Evolutionary conservation across 2,113 vertebrate species (phyloP).

Genomic region (Psittacara wagleri): DNA sequence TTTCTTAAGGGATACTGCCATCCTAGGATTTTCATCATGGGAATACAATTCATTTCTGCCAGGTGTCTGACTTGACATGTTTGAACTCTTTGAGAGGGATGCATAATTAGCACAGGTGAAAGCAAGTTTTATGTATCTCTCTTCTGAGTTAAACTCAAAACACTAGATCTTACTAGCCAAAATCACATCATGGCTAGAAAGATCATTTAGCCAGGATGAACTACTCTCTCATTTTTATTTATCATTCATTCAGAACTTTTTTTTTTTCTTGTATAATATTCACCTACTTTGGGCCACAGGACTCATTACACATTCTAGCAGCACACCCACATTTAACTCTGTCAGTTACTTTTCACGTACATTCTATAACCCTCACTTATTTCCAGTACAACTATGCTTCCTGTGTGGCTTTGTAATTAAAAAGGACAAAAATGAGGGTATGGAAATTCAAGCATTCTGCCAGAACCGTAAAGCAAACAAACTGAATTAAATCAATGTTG

Average conservation of each 20-base stretch:
- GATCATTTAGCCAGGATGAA: background rate
- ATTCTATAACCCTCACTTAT: background rate
- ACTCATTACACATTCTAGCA: background rate
- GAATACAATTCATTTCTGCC: background rate
- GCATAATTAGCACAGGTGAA: background rate
- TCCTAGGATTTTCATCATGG: background rate
- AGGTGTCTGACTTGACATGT: background rate
- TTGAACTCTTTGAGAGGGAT: background rate
- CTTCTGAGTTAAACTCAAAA: background rate
- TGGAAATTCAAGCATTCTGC: background rate
- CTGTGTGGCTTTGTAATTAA: background rate
- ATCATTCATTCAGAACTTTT: background rate
- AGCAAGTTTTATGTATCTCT: background rate
- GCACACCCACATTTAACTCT: background rate
- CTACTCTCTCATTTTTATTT: background rate
- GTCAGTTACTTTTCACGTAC: background rate
- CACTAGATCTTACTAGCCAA: background rate
- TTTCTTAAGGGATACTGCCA: background rate
- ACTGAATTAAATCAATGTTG: background rate
- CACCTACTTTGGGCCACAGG: background rate
- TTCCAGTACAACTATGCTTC: background rate
- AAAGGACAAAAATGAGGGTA: background rate
- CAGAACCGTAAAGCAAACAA: conserved; percentile 7
- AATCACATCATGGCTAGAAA: background rate
- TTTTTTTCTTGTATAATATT: background rate